These are phyloP conservation scores for Champsocephalus gunnari DNA, from an alignment of 2,797 vertebrate species.

Conservation along the genomic window DNA sequence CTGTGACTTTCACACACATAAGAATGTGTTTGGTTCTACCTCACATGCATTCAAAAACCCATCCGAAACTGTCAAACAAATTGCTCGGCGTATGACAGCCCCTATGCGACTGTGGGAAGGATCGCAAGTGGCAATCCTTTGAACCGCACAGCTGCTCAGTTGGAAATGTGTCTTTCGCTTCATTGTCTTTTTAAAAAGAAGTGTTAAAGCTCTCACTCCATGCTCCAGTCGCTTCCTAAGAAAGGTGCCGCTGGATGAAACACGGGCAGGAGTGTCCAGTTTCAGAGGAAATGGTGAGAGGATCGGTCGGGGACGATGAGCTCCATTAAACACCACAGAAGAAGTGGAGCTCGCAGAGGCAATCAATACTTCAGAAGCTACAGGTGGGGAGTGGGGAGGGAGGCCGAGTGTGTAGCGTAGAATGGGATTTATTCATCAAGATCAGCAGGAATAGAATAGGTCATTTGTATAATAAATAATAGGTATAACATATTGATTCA, in stretches of 20 bases:
- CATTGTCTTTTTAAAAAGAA: constrained; percentile 54
- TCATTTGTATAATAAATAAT: not conserved
- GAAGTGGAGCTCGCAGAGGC: constrained; percentile 74
- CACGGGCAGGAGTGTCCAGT: constrained; percentile 82
- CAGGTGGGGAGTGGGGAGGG: constrained; percentile 49
- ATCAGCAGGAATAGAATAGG: not conserved
- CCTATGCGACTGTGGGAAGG: constrained; percentile 50
- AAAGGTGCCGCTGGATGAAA: constrained; percentile 85
- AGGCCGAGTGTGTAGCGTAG: not conserved
- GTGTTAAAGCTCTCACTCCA: constrained; percentile 70
- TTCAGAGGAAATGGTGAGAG: constrained; percentile 84
- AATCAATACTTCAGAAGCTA: constrained; percentile 76
- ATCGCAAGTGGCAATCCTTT: not conserved
- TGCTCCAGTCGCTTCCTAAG: constrained; percentile 83
- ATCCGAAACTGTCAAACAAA: constrained; percentile 63
- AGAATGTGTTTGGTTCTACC: constrained; percentile 75
- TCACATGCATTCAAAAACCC: constrained; percentile 69
- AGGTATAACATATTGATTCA: too few species aligned
- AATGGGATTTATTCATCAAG: not conserved
- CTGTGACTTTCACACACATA: constrained; percentile 58
- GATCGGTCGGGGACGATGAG: constrained; percentile 78
- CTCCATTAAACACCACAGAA: constrained; percentile 86
- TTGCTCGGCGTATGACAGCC: constrained; percentile 59
- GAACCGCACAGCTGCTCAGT: constrained; percentile 69
- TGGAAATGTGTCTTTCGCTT: constrained; percentile 54